Percentiles rank a stretch among this genome's conserved stretches.
Evolutionary conservation across 2,797 vertebrate genomes (phyloP).

Genomic region (Cossypha niveicapilla): DNA sequence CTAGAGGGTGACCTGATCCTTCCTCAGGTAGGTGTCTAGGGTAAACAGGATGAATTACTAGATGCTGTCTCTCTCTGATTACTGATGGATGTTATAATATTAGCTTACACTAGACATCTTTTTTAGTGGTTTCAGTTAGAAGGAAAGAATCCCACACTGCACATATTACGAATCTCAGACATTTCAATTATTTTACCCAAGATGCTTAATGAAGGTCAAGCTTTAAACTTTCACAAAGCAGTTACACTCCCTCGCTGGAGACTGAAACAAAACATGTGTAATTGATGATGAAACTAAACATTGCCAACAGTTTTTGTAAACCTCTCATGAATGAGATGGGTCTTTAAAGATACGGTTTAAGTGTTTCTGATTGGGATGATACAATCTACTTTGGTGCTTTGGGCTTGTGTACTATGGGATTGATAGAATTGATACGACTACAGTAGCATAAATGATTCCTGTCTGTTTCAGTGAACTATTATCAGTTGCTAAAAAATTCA

Average conservation of each 20-base stretch:
- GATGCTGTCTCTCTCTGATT: background rate
- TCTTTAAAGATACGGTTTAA: background rate
- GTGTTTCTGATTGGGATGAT: background rate
- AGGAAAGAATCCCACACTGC: background rate
- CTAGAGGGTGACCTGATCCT: slow-evolving; percentile 4
- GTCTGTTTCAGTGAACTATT: background rate
- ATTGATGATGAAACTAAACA: background rate
- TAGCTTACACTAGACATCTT: background rate
- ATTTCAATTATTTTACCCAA: background rate
- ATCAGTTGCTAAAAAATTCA: background rate
- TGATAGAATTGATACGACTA: background rate
- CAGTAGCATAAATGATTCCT: background rate
- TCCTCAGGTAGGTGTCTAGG: background rate
- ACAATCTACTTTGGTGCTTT: background rate
- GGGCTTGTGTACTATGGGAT: background rate
- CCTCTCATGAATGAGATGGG: background rate
- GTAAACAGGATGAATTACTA: slow-evolving; percentile 12
- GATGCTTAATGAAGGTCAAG: background rate
- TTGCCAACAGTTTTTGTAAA: background rate
- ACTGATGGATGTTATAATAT: background rate
- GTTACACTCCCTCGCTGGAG: background rate
- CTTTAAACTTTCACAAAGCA: background rate
- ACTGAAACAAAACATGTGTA: background rate
- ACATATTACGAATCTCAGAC: background rate
- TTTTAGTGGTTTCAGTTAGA: background rate